Base-by-base conservation (phyloP, 2,888 invertebrate genomes). In the Andrena flavipes region DNA sequence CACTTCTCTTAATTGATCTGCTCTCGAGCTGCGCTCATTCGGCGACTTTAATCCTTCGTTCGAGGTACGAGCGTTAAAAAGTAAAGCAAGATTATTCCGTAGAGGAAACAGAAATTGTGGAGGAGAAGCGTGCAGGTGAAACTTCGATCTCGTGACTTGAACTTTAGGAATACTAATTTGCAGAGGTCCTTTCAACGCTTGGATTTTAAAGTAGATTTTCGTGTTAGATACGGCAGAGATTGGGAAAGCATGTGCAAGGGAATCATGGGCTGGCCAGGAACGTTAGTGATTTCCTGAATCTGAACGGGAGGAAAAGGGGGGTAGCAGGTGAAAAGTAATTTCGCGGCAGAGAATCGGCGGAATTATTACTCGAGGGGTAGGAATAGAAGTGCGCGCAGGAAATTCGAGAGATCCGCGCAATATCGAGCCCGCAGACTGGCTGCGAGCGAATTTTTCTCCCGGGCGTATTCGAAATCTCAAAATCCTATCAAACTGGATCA, bases 401-500 rank as follows among this genome's bases (percentile, higher is more conserved):
- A 77, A 70, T 80, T 80, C 79, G 64, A 60, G 77, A 65, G 77
- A 79, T 76, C 49, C 49, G 59, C 49, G 77, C 49, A 70, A 76
- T 76, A 76, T 70, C 69, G 69, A 8, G 60, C 13, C 64, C 29
- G 29, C 23, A 51, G 23, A 8, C 26, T 7, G n/a, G 13, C 29
- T 13, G 51, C 68, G 68, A 67, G 49, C 23, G 60, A 71, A 78
- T 78, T 78, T 78, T 80, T 80, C 79, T 54, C 8, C 60, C 62
- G 73, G 10, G 54, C 62, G 67, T 71, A 80, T 68, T 68, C 56
- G 51, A 76, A 82, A 80, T 82, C 71, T 71, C 75, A 60, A 80
- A 80, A 82, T 82, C 75, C 75, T 76, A 82, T 82, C 80, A 69
- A 80, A 80, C 70, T 75, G 82, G 75, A 75, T 75, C 80, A 82